These are phyloP conservation scores for Bombus waltoni DNA, from an alignment of 1,140 invertebrate species.

Conservation along the genomic window DNA sequence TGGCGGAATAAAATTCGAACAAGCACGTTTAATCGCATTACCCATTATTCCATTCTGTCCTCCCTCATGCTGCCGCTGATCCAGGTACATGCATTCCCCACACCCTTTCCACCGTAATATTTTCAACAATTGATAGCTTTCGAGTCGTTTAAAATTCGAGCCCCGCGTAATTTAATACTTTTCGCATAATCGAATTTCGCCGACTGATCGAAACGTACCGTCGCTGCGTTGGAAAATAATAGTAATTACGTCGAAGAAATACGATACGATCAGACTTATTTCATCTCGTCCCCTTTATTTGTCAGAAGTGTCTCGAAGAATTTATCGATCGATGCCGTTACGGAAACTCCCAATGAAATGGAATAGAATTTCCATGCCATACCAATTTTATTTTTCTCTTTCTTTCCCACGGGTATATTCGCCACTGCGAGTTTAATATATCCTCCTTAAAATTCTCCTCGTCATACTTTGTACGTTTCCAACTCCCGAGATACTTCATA, in stretches of 20 bases:
- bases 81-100: background rate
- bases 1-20: constrained; percentile 6
- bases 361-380: constrained; percentile 18
- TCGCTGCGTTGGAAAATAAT: background rate
- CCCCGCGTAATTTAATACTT: constrained; percentile 8
- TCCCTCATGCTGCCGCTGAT: no score
- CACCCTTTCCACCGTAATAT: background rate
- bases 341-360: constrained; percentile 1
- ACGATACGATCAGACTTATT: constrained; percentile 2
- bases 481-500: no score
- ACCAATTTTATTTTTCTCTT: background rate
- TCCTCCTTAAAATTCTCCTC: constrained; percentile 7
- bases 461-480: background rate
- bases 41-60: constrained; percentile 4
- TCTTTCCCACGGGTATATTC: background rate
- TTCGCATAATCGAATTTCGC: background rate
- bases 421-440: no score
- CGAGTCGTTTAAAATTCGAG: background rate
- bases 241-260: background rate
- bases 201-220: background rate
- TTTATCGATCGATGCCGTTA: background rate
- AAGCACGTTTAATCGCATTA: constrained; percentile 27
- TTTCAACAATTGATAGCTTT: constrained; percentile 38
- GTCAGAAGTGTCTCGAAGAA: constrained; percentile 7
- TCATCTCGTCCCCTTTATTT: background rate